phyloP scores from a whole-genome alignment of 2,797 vertebrate species.

The Crenichthys baileyi region DNA sequence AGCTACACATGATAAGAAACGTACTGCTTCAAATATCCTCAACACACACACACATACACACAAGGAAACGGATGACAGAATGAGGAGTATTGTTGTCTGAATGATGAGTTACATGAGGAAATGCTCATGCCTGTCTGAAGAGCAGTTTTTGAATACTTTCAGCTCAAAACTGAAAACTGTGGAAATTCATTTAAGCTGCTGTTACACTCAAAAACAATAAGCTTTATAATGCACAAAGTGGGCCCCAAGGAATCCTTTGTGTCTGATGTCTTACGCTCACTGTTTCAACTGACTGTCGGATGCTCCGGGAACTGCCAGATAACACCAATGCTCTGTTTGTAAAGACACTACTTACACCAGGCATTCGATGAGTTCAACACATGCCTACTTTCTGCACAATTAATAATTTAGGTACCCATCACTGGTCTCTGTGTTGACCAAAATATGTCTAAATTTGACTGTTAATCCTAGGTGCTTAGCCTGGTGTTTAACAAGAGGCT shows the following conservation, averaged over 20 bases:
- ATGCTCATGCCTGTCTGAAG: neutral
- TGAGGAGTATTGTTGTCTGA: slow-evolving; percentile 19
- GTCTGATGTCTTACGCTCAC: too few species aligned
- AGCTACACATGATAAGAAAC: slow-evolving; percentile 75
- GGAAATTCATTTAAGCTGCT: neutral
- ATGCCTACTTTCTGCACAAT: too few species aligned
- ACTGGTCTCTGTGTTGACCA: too few species aligned
- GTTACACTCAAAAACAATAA: neutral
- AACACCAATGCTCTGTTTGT: too few species aligned
- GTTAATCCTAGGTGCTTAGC: too few species aligned
- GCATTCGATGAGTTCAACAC: too few species aligned
- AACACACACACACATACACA: slow-evolving; percentile 27
- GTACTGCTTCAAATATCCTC: slow-evolving; percentile 68
- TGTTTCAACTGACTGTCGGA: too few species aligned
- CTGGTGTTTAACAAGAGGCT: neutral
- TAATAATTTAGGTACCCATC: too few species aligned
- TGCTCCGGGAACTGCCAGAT: too few species aligned
- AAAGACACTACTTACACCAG: too few species aligned
- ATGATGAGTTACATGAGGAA: slow-evolving; percentile 8
- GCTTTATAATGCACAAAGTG: neutral
- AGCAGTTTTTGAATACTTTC: slow-evolving; percentile 1
- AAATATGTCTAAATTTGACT: too few species aligned
- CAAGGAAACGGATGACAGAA: slow-evolving; percentile 37
- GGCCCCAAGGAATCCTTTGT: too few species aligned
- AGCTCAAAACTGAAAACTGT: neutral